Evolutionary conservation across 2,797 vertebrate genomes (phyloP).

Genomic region (Syngnathus rostellatus): DNA sequence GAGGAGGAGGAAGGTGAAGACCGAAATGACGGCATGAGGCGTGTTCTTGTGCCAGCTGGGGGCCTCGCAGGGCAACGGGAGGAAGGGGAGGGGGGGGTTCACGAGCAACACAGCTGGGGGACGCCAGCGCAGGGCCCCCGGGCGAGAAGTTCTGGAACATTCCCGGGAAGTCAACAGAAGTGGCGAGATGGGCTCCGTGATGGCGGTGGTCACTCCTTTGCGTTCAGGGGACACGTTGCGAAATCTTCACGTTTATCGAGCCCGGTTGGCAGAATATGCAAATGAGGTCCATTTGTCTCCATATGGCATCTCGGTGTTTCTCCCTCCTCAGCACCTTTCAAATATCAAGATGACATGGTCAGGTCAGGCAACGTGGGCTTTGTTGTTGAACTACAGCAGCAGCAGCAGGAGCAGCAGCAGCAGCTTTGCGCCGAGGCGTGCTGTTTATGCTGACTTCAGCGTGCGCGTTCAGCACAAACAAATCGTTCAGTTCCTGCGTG

Average conservation of each 20-base stretch:
- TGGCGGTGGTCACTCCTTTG: too few relatives aligned
- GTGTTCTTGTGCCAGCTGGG: conserved; percentile 1
- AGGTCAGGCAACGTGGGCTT: background rate
- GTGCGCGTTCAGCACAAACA: conserved; percentile 2
- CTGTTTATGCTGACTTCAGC: conserved; percentile 5
- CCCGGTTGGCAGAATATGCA: too few relatives aligned
- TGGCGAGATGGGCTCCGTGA: too few relatives aligned
- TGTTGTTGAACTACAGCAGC: background rate
- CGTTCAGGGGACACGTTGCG: too few relatives aligned
- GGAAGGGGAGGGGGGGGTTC: background rate
- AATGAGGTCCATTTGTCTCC: background rate
- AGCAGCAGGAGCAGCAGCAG: background rate
- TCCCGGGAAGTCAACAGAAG: background rate
- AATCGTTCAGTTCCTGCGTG: conserved; percentile 2
- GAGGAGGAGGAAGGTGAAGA: background rate
- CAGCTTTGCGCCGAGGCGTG: background rate
- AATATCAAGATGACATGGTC: background rate
- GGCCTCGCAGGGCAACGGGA: background rate
- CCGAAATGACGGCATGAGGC: background rate
- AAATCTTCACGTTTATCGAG: too few relatives aligned
- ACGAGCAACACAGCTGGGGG: conserved; percentile 2
- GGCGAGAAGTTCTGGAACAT: background rate
- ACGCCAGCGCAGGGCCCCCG: background rate
- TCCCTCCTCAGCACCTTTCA: background rate
- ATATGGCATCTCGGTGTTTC: background rate